Percentiles rank a stretch among this genome's conserved stretches.
These are phyloP conservation scores for Mystacides longicornis DNA, from an alignment of 2,888 invertebrate species.

Conservation along the genomic window DNA sequence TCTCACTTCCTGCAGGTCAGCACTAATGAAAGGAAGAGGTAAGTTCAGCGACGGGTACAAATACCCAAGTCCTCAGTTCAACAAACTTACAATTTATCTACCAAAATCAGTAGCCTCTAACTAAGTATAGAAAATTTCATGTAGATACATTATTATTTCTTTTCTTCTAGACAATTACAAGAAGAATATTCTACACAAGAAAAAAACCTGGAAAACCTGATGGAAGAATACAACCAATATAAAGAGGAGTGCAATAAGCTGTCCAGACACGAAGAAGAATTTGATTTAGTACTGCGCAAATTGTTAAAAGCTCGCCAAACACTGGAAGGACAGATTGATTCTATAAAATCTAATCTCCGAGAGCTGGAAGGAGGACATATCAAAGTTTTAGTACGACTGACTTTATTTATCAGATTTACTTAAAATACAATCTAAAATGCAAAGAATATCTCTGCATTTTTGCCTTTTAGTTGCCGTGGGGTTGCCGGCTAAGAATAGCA, in stretches of 20 bases:
- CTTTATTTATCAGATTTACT: no score
- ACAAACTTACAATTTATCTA: no score
- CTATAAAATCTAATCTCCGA: conserved; percentile 16
- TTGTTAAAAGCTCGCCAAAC: conserved; percentile 20
- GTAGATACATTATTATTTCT: not conserved
- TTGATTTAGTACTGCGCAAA: conserved; percentile 20
- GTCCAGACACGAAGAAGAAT: conserved; percentile 14
- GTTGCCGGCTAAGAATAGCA: no score
- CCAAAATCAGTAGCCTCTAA: no score
- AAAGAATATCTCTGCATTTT: no score
- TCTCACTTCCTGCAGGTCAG: conserved; percentile 60
- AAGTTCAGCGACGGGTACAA: conserved; percentile 29
- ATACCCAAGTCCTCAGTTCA: no score
- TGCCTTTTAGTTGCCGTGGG: no score
- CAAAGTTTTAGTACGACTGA: conserved; percentile 24
- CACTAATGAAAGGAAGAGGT: conserved; percentile 55
- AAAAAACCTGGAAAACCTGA: conserved; percentile 32
- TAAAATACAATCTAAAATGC: no score
- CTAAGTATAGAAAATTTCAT: no score
- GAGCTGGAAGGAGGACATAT: conserved; percentile 24
- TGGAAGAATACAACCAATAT: conserved; percentile 35
- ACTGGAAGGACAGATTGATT: conserved; percentile 13
- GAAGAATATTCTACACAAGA: conserved; percentile 39
- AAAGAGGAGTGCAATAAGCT: conserved; percentile 29
- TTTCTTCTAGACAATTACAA: conserved; percentile 30